phyloP scores from a whole-genome alignment of 2,888 invertebrate species.

The Parochlus steinenii region DNA sequence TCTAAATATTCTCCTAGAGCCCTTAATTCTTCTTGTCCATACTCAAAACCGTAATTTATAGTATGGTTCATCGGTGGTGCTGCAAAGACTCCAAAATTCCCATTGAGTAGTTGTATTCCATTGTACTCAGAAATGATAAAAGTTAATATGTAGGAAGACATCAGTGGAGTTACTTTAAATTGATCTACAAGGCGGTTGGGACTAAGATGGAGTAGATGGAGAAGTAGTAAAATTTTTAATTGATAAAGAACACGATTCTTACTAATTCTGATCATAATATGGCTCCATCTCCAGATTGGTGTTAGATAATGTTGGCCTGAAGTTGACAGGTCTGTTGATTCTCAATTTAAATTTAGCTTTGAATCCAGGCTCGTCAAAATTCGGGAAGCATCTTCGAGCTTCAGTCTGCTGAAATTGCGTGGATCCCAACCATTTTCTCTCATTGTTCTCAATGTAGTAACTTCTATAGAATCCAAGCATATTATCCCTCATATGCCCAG shows the following conservation, averaged over 20 bases:
- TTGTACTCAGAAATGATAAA: conserved; percentile 62
- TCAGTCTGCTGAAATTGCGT: conserved; percentile 54
- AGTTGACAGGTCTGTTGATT: conserved; percentile 24
- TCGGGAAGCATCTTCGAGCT: conserved; percentile 57
- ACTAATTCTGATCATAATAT: background rate
- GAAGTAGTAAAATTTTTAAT: no score
- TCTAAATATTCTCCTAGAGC: conserved; percentile 40
- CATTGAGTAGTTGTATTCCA: conserved; percentile 20
- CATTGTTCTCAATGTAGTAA: conserved; percentile 20
- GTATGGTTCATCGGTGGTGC: conserved; percentile 50
- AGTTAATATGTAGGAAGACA: conserved; percentile 75
- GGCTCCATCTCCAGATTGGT: conserved; percentile 16
- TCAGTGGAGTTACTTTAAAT: no score
- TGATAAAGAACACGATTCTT: no score
- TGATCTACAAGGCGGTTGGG: no score
- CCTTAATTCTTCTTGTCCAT: conserved; percentile 36
- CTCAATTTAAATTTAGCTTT: conserved; percentile 46
- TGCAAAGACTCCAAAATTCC: conserved; percentile 44
- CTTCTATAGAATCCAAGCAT: conserved; percentile 36
- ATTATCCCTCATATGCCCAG: conserved; percentile 33
- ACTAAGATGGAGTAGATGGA: no score
- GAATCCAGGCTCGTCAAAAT: conserved; percentile 58
- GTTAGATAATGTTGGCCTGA: conserved; percentile 12
- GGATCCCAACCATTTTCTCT: conserved; percentile 36
- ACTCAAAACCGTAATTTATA: conserved; percentile 44